phyloP scores from a whole-genome alignment of 2,113 vertebrate genomes.

The Butastur rufipennis region DNA sequence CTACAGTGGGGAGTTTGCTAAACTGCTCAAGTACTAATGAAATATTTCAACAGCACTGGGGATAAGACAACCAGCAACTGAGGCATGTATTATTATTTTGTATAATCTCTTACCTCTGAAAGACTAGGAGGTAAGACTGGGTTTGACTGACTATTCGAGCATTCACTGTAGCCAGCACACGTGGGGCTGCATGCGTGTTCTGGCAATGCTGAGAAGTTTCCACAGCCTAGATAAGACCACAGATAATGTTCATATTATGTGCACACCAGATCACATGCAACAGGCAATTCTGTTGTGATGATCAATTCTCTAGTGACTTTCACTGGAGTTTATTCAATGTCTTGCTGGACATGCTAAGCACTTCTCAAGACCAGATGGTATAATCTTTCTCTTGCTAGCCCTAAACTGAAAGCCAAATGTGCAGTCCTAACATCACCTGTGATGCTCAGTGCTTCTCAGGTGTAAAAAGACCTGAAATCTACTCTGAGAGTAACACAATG shows the following conservation, averaged over 20 bases:
- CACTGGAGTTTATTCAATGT: background rate
- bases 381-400: background rate
- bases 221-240: background rate
- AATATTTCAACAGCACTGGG: background rate
- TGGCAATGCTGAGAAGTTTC: background rate
- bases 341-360: constrained; percentile 29
- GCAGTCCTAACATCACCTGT: background rate
- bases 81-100: background rate
- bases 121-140: background rate
- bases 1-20: background rate
- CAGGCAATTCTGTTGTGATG: rapidly evolving
- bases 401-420: background rate
- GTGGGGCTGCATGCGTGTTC: background rate
- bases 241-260: background rate
- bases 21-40: background rate
- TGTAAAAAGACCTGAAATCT: background rate
- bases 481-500: background rate
- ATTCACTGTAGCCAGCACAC: background rate
- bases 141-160: background rate
- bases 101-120: background rate
- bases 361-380: constrained; percentile 18
- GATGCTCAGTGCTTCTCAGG: background rate
- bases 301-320: background rate
- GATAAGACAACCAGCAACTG: background rate
- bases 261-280: background rate